Conservation (phyloP, 2,888 invertebrate species). For the Apomyelois bistriatella region DNA sequence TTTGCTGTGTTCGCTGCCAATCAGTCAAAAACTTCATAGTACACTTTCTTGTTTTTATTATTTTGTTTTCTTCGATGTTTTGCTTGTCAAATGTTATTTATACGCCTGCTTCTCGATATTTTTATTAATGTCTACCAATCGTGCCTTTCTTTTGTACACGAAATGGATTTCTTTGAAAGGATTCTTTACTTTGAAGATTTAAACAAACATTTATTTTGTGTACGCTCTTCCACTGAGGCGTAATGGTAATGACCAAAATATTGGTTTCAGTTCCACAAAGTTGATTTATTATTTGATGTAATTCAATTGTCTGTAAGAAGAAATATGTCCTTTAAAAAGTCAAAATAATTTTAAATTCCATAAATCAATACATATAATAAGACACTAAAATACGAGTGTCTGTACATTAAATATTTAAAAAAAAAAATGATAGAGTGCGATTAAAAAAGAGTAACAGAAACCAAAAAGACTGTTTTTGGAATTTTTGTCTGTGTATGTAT, state of each 20-base stretch:
- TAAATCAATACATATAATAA: no score
- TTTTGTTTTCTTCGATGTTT: conserved; percentile 36
- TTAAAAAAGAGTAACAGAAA: no score
- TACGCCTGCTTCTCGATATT: conserved; percentile 30
- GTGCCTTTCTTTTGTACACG: background rate
- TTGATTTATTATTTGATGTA: background rate
- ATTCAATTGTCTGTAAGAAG: background rate
- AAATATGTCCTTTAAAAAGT: no score
- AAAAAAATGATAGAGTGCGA: no score
- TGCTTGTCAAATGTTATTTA: conserved; percentile 45
- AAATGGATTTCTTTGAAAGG: conserved; percentile 3
- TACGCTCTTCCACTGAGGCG: background rate
- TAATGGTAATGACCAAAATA: background rate
- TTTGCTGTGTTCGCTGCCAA: conserved; percentile 28
- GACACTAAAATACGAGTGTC: no score
- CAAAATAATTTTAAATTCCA: no score
- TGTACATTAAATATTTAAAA: no score
- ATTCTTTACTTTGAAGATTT: background rate
- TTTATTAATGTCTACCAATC: conserved; percentile 13
- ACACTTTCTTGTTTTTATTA: conserved; percentile 42
- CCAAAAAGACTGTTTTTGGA: no score
- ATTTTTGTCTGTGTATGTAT: no score
- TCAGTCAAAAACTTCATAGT: conserved; percentile 48
- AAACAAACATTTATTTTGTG: background rate
- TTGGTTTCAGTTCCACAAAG: background rate